A percentile compares a stretch with the other conserved stretches of the same genome.
Conservation (phyloP, 2,113 vertebrate genomes). For the Sylvietta virens region DNA sequence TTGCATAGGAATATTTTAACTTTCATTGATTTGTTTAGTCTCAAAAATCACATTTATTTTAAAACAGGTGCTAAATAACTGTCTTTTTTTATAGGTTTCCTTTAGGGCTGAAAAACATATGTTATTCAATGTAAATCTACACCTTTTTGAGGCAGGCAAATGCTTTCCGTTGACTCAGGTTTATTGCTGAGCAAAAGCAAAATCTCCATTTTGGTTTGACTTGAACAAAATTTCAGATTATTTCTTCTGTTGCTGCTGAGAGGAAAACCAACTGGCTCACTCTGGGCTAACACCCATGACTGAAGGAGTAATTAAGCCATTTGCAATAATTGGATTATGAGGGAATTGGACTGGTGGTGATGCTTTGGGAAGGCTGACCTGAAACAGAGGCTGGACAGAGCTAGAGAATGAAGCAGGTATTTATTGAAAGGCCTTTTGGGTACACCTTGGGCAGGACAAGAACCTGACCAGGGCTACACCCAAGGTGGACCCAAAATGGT, state of each 20-base stretch:
- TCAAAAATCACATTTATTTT: neutral
- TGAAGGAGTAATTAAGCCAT: neutral
- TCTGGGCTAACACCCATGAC: fast-evolving
- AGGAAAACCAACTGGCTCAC: neutral
- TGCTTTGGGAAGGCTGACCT: too few relatives aligned
- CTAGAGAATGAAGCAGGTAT: too few relatives aligned
- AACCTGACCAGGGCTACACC: too few relatives aligned
- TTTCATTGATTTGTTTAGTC: neutral
- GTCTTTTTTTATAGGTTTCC: neutral
- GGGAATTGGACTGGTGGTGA: neutral
- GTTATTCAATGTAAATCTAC: neutral
- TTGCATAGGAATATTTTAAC: neutral
- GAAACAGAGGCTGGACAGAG: too few relatives aligned
- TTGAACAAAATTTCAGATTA: neutral
- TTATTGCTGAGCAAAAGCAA: neutral
- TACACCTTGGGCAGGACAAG: too few relatives aligned
- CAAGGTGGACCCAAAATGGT: too few relatives aligned
- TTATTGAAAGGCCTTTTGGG: too few relatives aligned
- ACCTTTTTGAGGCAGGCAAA: neutral
- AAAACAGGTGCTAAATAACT: neutral
- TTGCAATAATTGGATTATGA: neutral
- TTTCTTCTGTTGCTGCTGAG: neutral
- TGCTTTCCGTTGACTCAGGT: neutral
- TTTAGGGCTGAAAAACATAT: neutral
- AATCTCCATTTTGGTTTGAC: neutral